Evolutionary conservation across 2,888 invertebrate species (phyloP).

Genomic region (Erpobdella octoculata): DNA sequence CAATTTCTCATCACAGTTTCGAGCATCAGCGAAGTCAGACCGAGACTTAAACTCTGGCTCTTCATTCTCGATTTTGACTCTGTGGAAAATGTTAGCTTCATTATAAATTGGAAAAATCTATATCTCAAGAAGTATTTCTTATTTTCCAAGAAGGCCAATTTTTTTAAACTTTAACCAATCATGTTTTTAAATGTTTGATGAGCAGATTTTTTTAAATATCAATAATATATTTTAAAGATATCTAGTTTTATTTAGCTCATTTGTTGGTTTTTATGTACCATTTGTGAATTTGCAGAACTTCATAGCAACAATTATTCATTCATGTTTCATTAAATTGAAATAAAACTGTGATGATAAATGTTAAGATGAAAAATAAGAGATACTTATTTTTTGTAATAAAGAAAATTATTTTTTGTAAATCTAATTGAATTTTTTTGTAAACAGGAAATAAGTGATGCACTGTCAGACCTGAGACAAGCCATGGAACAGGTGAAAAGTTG

Average conservation of each 20-base stretch:
- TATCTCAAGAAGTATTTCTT: background rate
- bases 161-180: too few relatives aligned
- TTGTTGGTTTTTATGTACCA: too few relatives aligned
- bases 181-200: too few relatives aligned
- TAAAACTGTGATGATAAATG: too few relatives aligned
- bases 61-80: slow-evolving; percentile 97
- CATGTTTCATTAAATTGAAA: too few relatives aligned
- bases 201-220: too few relatives aligned
- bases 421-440: background rate
- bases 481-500: slow-evolving; percentile 81
- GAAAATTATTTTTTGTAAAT: background rate
- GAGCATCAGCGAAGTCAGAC: slow-evolving; percentile 86
- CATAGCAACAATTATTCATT: too few relatives aligned
- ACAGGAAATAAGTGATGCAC: slow-evolving; percentile 91
- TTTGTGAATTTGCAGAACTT: too few relatives aligned
- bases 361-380: background rate
- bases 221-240: too few relatives aligned
- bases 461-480: slow-evolving; percentile 96
- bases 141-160: too few relatives aligned
- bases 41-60: slow-evolving; percentile 88
- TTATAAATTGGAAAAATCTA: background rate
- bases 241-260: too few relatives aligned
- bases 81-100: slow-evolving; percentile 67
- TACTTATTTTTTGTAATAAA: slow-evolving; percentile 2
- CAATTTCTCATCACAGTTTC: slow-evolving; percentile 93